Conservation (phyloP, 2,113 vertebrate genomes). For the Platichthys flesus region DNA sequence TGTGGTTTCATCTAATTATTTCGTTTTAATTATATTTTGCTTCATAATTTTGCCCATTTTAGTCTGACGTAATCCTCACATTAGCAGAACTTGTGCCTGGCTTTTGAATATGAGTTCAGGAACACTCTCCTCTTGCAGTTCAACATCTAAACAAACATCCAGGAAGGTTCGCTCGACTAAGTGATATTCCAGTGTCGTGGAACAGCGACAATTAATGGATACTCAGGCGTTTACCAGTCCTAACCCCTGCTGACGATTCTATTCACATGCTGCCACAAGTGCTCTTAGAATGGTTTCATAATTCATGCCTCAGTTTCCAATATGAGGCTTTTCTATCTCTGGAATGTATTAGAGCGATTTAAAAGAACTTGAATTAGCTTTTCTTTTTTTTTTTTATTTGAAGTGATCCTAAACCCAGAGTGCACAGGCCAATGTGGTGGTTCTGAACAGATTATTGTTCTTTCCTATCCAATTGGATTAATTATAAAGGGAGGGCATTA, state of each 20-base stretch:
- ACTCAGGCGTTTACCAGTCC: slow-evolving; percentile 61
- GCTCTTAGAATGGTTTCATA: slow-evolving; percentile 61
- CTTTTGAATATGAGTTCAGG: slow-evolving; percentile 46
- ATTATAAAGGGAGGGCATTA: neutral
- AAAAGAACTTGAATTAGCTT: slow-evolving; percentile 24
- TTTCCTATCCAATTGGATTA: slow-evolving; percentile 9
- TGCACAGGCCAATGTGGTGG: slow-evolving; percentile 8
- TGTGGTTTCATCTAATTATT: no score
- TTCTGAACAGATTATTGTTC: neutral
- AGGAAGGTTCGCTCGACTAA: slow-evolving; percentile 54
- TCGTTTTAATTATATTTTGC: neutral
- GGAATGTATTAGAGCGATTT: slow-evolving; percentile 54
- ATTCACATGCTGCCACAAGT: slow-evolving; percentile 44
- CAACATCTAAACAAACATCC: slow-evolving; percentile 40
- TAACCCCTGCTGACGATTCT: slow-evolving; percentile 39
- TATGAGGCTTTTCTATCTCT: slow-evolving; percentile 28
- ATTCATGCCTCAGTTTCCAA: slow-evolving; percentile 56
- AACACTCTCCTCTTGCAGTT: slow-evolving; percentile 52
- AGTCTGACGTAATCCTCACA: no score
- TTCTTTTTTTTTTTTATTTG: slow-evolving; percentile 22
- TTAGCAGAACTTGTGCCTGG: no score
- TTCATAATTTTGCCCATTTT: neutral
- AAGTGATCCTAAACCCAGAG: slow-evolving; percentile 29
- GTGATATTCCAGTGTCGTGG: slow-evolving; percentile 46
- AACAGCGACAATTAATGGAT: slow-evolving; percentile 67